Conservation (phyloP, 2,888 invertebrate species). For the Cheilosia scutellata region DNA sequence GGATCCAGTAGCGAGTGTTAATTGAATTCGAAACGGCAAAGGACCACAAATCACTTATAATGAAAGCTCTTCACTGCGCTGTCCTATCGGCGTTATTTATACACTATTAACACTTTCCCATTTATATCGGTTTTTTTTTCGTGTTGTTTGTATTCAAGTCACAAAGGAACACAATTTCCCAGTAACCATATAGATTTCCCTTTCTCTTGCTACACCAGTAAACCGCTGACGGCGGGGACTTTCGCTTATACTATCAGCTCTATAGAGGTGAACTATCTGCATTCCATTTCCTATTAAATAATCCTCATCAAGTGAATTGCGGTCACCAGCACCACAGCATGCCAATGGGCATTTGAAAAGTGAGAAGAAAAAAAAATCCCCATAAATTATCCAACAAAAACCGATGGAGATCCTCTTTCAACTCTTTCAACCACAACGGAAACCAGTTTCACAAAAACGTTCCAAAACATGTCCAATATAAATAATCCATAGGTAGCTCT, state of each 20-base stretch:
- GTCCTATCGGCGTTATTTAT: not conserved
- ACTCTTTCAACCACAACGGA: slow-evolving; percentile 11
- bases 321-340: slow-evolving; percentile 38
- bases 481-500: not conserved
- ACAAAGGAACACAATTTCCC: slow-evolving; percentile 8
- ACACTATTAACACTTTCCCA: not conserved
- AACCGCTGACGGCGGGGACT: slow-evolving; percentile 1
- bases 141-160: not conserved
- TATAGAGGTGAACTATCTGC: not conserved
- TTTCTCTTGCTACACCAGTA: not conserved
- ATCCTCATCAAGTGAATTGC: slow-evolving; percentile 40
- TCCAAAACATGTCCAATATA: not conserved
- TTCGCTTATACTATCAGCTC: slow-evolving; percentile 29
- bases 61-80: not conserved
- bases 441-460: slow-evolving; percentile 27
- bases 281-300: slow-evolving; percentile 49
- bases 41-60: too few species aligned
- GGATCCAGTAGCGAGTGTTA: too few species aligned
- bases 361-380: slow-evolving; percentile 11
- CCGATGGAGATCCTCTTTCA: slow-evolving; percentile 14
- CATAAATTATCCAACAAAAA: slow-evolving; percentile 36
- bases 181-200: not conserved
- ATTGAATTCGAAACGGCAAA: too few species aligned
- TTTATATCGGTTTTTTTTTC: not conserved
- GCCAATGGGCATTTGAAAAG: slow-evolving; percentile 14